Base-by-base conservation (phyloP, 2,888 invertebrate genomes). In the Hylaea fasciaria region DNA sequence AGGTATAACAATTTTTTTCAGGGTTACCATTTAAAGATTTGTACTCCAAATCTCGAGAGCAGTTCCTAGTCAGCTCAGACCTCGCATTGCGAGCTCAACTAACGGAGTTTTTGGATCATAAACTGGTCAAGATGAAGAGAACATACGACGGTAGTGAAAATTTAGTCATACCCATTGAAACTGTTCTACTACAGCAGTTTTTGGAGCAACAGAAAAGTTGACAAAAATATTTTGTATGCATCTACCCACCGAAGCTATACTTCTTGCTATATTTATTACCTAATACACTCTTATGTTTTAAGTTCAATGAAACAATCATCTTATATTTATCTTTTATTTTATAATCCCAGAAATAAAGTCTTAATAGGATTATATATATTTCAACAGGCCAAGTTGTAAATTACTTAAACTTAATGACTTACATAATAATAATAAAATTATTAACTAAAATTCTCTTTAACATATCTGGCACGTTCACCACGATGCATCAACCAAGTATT, bases 71-170 rank as follows among this genome's bases (percentile, higher is more conserved):
- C 0, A 98, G 97, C 82, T 97, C 97, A 0, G 98, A 99, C 86
- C 93, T 97, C 55, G 98, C 98, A 0, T 87, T 99, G 60, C 94
- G 98, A 69, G 96, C 98, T 5, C 98, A 98, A 77, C 93, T 99
- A 2, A 98, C 97, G 0, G 99, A 99, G 89, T 99, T 99, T 87
- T 91, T 97, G 49, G 99, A 99, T 87, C 99, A 99, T 85, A 97
- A 98, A 83, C 93, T 99, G 72, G 95, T 98, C 4, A 96, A 95
- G 83, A 94, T 94, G 57, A 96, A 96, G 78, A 94, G 97, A 74
- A 95, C 95, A 13, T 89, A 92, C 29, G 98, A 98, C 82, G 98
- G 97, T 35, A 94, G 95, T 51, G 98, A 98, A 81, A 95, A 95
- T 78, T 90, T 98, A 35, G 80, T 94, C 17, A 96, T 98, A 81